Percentiles rank a stretch among this genome's conserved stretches.
These are phyloP conservation scores for Leucopsar rothschildi DNA, from an alignment of 2,113 vertebrate species.

Conservation along the genomic window DNA sequence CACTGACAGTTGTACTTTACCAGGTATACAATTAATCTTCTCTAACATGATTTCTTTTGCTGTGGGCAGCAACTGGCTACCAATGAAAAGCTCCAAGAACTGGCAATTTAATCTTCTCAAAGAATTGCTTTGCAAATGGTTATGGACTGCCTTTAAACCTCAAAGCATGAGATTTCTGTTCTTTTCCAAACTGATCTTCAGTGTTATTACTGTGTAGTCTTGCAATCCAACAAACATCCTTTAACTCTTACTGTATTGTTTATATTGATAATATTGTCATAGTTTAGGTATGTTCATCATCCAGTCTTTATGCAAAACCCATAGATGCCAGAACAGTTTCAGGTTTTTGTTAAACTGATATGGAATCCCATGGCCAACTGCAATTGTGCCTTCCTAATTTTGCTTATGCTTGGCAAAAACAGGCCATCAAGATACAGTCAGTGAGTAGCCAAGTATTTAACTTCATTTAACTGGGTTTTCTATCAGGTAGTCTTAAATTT, in stretches of 20 bases:
- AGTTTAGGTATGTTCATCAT: neutral
- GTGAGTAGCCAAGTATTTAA: neutral
- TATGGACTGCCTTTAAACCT: neutral
- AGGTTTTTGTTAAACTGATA: neutral
- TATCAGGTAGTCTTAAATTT: neutral
- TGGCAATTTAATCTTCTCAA: neutral
- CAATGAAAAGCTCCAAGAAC: neutral
- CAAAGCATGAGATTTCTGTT: neutral
- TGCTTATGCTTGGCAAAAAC: neutral
- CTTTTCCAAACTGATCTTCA: neutral
- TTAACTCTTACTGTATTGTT: neutral
- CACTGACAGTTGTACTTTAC: neutral
- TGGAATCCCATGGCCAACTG: neutral
- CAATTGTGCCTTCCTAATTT: neutral
- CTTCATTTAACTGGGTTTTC: neutral
- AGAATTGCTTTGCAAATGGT: neutral
- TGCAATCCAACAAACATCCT: neutral
- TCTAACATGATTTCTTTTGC: neutral
- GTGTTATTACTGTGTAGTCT: neutral
- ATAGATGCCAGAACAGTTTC: neutral
- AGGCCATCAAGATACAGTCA: neutral
- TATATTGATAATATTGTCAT: neutral
- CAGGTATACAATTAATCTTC: neutral
- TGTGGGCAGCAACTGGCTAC: neutral
- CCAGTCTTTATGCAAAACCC: neutral